phyloP scores from a whole-genome alignment of 2,888 invertebrate genomes.

The Sinhomidia bicolor region DNA sequence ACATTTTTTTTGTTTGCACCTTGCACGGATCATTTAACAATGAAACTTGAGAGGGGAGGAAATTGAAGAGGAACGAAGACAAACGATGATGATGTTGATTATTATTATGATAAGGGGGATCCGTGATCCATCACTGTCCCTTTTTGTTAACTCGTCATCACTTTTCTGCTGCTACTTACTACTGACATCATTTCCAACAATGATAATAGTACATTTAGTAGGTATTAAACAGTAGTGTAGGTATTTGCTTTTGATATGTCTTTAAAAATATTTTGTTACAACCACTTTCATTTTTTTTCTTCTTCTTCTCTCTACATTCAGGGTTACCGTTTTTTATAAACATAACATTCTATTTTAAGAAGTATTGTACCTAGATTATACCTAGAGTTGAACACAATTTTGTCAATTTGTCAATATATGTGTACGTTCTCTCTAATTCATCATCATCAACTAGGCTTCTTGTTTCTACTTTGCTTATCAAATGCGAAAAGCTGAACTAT shows the following conservation, averaged over 20 bases:
- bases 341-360: background rate
- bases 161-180: conserved; percentile 11
- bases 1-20: background rate
- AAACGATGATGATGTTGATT: background rate
- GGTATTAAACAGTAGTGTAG: conserved; percentile 2
- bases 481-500: background rate
- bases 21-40: conserved; percentile 29
- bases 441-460: conserved; percentile 36
- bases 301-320: conserved; percentile 36
- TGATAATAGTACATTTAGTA: conserved; percentile 24
- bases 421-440: conserved; percentile 29
- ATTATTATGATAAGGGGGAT: conserved; percentile 9
- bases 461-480: background rate
- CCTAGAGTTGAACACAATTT: background rate
- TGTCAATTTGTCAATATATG: conserved; percentile 3
- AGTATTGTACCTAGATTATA: background rate
- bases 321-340: conserved; percentile 40
- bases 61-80: conserved; percentile 27
- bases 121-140: conserved; percentile 27
- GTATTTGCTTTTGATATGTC: conserved; percentile 9
- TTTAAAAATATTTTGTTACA: conserved; percentile 1
- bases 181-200: background rate
- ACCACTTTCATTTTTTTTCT: conserved; percentile 24
- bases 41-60: conserved; percentile 17
- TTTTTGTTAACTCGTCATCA: conserved; percentile 12